Conservation (phyloP, 1,140 invertebrate genomes). For the Drosophila novamexicana region DNA sequence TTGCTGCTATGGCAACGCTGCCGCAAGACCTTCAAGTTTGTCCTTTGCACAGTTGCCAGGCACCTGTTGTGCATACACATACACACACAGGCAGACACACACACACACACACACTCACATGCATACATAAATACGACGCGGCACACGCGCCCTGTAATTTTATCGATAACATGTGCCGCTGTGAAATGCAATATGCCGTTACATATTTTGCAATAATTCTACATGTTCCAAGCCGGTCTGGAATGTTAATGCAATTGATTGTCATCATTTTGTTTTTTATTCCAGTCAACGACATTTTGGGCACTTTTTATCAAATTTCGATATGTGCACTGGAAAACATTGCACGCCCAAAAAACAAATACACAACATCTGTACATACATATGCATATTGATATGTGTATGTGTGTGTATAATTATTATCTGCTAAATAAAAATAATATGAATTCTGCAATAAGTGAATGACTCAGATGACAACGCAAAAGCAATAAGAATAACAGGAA, state of each 20-base stretch:
- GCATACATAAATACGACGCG: not conserved
- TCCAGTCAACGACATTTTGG: constrained; percentile 45
- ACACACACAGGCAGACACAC: constrained; percentile 21
- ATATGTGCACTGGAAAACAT: constrained; percentile 10
- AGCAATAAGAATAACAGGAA: constrained; percentile 58
- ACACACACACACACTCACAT: constrained; percentile 11
- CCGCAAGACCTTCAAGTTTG: constrained; percentile 71
- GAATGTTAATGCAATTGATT: constrained; percentile 37
- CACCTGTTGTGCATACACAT: constrained; percentile 65
- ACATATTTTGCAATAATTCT: constrained; percentile 37
- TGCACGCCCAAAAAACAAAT: constrained; percentile 44
- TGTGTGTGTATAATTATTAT: constrained; percentile 57
- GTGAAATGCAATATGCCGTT: constrained; percentile 32
- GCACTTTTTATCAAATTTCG: constrained; percentile 20
- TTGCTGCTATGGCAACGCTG: constrained; percentile 49
- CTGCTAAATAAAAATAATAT: constrained; percentile 34
- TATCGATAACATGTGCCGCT: constrained; percentile 52
- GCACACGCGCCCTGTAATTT: constrained; percentile 31
- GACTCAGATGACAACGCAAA: constrained; percentile 58
- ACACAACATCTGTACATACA: constrained; percentile 39
- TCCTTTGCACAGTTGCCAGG: constrained; percentile 81
- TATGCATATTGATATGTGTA: constrained; percentile 16
- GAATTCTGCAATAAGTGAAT: constrained; percentile 80
- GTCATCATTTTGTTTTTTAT: constrained; percentile 1
- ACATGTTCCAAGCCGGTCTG: constrained; percentile 1